Percentiles rank a stretch among this genome's conserved stretches.
Conservation (phyloP, 2,888 invertebrate genomes). For the Glomeris marginata region DNA sequence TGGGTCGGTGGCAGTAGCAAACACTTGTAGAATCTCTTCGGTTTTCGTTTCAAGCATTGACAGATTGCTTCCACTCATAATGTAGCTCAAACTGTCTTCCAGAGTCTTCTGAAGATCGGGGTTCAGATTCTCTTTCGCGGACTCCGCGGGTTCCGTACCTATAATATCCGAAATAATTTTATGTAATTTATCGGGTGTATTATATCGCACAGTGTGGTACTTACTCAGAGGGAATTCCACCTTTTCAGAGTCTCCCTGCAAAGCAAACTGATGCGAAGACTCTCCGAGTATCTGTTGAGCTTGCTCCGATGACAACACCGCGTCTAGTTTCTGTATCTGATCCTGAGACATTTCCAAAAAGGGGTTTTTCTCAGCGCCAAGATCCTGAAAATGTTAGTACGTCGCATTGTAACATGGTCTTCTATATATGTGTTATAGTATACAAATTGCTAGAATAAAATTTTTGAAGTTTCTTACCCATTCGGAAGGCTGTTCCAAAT, state of each 20-base stretch:
- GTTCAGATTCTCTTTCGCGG: constrained; percentile 6
- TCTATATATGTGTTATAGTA: too few species aligned
- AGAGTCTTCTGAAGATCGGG: constrained; percentile 9
- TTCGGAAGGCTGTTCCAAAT: too few species aligned
- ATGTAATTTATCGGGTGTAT: not conserved
- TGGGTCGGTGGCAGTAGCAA: not conserved
- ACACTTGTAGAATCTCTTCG: constrained; percentile 14
- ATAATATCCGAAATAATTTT: not conserved
- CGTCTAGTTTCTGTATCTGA: constrained; percentile 36
- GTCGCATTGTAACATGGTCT: not conserved
- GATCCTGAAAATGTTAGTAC: constrained; percentile 6
- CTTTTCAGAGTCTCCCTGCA: constrained; percentile 7
- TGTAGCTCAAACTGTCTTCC: constrained; percentile 11
- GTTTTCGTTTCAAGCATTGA: constrained; percentile 11
- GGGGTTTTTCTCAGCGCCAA: constrained; percentile 12
- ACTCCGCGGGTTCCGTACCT: constrained; percentile 4
- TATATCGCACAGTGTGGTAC: not conserved
- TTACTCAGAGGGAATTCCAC: constrained; percentile 1
- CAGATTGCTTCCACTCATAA: constrained; percentile 9
- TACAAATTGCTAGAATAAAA: too few species aligned
- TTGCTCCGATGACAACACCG: constrained; percentile 37
- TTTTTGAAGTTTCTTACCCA: too few species aligned
- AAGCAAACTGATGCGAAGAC: constrained; percentile 11
- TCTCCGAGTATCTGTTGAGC: constrained; percentile 38
- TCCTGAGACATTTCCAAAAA: constrained; percentile 33